phyloP scores from a whole-genome alignment of 92 coral and sea anemone genomes.

The Muricea muricata region DNA sequence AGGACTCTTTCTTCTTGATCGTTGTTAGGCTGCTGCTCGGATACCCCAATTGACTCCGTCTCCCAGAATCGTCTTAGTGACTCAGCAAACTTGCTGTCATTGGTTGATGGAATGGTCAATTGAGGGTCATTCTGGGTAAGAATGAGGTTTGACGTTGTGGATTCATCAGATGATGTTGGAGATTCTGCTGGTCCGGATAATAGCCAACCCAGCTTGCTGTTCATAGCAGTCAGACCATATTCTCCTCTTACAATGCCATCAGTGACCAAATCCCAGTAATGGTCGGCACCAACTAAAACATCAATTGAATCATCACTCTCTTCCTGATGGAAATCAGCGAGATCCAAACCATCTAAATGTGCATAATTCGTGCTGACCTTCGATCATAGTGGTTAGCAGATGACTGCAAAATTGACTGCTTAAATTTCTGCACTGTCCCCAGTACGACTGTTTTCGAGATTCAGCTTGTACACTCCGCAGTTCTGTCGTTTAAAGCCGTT shows the following conservation, averaged over 20 bases:
- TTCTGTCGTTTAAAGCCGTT: slow-evolving; percentile 2
- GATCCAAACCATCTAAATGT: slow-evolving; percentile 61
- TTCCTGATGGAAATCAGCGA: slow-evolving; percentile 53
- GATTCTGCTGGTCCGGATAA: slow-evolving; percentile 20
- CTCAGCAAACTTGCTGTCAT: slow-evolving; percentile 8
- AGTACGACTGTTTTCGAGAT: background rate
- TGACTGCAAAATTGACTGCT: slow-evolving; percentile 12
- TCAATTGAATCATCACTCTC: background rate
- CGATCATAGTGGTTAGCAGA: slow-evolving; percentile 9
- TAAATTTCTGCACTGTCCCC: background rate
- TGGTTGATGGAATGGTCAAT: background rate
- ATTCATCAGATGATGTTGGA: background rate
- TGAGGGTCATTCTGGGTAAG: background rate
- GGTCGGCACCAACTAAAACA: slow-evolving; percentile 23
- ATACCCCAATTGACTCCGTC: slow-evolving; percentile 58
- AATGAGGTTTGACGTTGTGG: slow-evolving; percentile 2
- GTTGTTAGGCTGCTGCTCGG: background rate
- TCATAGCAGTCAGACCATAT: slow-evolving; percentile 2
- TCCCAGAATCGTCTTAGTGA: slow-evolving; percentile 65
- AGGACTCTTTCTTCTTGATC: slow-evolving; percentile 32
- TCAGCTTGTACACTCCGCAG: slow-evolving; percentile 26
- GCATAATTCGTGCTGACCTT: slow-evolving; percentile 42
- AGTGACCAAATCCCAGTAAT: slow-evolving; percentile 24
- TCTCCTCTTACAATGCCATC: slow-evolving; percentile 8
- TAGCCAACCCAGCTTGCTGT: slow-evolving; percentile 29